Evolutionary conservation across 2,888 invertebrate genomes (phyloP), one percentile per base, ranked within the genome.

Genomic region (Tachystola acroxantha): DNA sequence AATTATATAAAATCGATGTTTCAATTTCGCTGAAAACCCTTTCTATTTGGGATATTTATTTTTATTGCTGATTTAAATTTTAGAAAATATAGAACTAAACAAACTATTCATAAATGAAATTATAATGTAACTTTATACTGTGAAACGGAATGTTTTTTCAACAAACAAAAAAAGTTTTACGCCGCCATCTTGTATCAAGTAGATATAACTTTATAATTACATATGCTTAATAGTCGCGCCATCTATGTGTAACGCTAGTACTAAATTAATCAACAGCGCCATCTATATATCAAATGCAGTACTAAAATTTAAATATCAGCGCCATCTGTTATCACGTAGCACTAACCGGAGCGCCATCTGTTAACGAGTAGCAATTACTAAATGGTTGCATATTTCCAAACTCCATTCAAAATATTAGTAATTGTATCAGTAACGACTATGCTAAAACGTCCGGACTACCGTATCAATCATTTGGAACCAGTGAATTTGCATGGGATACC

Each of bases 401-500:
- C 25, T 26, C 16, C 10, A 38, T 22, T 35, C 10, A 36, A 22
- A 39, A 32, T n/a, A 38, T 22, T 35, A 10, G 35, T 19, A 39
- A 32, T 28, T 35, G 33, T 35, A 27, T 28, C 34, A 34, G 31
- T 19, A 27, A 32, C 37, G 39, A 46, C 49, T 41, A 40, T 40
- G 36, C 42, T 39, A 41, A 47, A 46, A 39, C 39, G 38, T 39
- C 32, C 10, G 40, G 40, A 43, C 43, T 41, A 36, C 40, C 32
- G 29, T 29, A 38, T 49, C 44, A 53, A 43, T 47, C 49, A 46
- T 44, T 43, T 36, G 29, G 34, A 48, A 43, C 40, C 40, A 41
- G 44, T 46, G 42, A 45, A 64, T 70, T 69, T 54, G 63, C 68
- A 67, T 64, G 53, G 54, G 56, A 54, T 48, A 48, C 53, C 46